These are phyloP conservation scores for Helicolenus hilgendorfi DNA, from an alignment of 2,797 vertebrate genomes.

Conservation along the genomic window DNA sequence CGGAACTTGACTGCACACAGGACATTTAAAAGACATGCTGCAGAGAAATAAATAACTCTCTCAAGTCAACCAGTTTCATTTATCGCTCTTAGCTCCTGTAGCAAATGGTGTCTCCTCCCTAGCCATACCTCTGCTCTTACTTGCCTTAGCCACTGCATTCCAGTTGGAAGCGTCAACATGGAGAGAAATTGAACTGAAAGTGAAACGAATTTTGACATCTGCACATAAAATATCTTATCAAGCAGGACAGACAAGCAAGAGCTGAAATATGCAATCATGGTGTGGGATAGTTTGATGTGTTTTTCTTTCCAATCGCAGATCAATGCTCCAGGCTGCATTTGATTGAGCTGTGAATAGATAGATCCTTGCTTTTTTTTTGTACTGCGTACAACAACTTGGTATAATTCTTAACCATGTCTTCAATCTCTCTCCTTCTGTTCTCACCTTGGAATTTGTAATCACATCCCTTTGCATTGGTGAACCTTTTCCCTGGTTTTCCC, in stretches of 20 bases:
- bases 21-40: constrained; percentile 54
- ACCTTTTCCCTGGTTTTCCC: not conserved
- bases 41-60: constrained; percentile 55
- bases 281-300: constrained; percentile 54
- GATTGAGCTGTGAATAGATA: constrained; percentile 70
- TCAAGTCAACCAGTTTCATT: constrained; percentile 68
- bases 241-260: constrained; percentile 72
- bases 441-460: not conserved
- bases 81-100: constrained; percentile 57
- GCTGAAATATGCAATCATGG: constrained; percentile 72
- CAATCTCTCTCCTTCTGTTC: constrained; percentile 5
- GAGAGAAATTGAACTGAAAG: not conserved
- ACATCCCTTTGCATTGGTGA: not conserved
- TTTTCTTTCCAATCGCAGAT: constrained; percentile 70
- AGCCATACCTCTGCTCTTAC: constrained; percentile 79
- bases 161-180: not conserved
- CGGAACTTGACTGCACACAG: constrained; percentile 50
- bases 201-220: not conserved
- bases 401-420: not conserved
- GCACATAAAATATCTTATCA: not conserved
- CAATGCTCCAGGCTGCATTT: constrained; percentile 74
- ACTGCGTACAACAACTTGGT: constrained; percentile 4
- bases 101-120: constrained; percentile 29
- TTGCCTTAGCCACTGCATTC: constrained; percentile 49
- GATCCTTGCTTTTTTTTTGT: constrained; percentile 10